Percentiles rank a stretch among this genome's conserved stretches.
These are phyloP conservation scores for Desoria tigrina DNA, from an alignment of 2,888 invertebrate genomes.

Conservation along the genomic window DNA sequence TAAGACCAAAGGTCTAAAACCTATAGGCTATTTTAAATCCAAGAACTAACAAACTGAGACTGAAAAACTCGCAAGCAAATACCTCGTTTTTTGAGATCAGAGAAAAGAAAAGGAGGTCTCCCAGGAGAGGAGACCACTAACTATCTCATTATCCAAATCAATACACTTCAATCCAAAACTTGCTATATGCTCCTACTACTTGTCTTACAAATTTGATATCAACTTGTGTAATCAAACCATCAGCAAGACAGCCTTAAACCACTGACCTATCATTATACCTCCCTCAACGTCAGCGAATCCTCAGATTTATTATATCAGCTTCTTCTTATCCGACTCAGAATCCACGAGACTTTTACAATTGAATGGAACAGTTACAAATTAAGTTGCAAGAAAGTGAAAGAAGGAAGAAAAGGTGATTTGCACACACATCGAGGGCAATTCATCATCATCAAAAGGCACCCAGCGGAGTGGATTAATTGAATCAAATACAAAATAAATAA, in stretches of 20 bases:
- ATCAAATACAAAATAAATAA: background rate
- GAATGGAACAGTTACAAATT: constrained; percentile 13
- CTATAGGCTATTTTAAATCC: no score
- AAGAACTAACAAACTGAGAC: no score
- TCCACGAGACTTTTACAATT: background rate
- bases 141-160: constrained; percentile 4
- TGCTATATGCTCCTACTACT: constrained; percentile 2
- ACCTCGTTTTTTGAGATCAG: no score
- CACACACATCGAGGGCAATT: constrained; percentile 21
- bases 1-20: no score
- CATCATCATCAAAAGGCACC: constrained; percentile 41
- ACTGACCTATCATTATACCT: constrained; percentile 38
- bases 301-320: background rate
- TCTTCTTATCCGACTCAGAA: no score
- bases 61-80: no score
- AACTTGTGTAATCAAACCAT: constrained; percentile 42
- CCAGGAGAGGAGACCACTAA: constrained; percentile 7
- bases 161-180: background rate
- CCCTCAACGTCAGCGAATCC: background rate
- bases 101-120: background rate
- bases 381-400: constrained; percentile 21
- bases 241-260: constrained; percentile 32
- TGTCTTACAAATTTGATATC: constrained; percentile 11
- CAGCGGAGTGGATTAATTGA: constrained; percentile 39
- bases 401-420: background rate